Evolutionary conservation across 2,888 invertebrate genomes (phyloP), one percentile per base, ranked within the genome.

Genomic region (Callyntrura guangdongensis): DNA sequence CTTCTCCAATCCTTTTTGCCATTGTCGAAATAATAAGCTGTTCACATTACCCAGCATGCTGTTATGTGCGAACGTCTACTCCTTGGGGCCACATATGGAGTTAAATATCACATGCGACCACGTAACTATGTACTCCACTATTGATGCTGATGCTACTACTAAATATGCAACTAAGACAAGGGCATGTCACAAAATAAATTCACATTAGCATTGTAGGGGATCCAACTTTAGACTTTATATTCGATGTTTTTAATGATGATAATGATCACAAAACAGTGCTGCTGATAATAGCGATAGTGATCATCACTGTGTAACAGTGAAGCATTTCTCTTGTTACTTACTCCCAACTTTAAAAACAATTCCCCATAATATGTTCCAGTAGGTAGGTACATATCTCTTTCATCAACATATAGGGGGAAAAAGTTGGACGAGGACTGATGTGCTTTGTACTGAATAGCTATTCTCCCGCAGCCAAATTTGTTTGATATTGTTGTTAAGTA

Each of bases 41-140:
- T 36, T 53, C 11, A 53, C 9, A 53, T 53, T n/a, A 14, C 53
- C 53, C 53, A 53, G 36, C 53, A 53, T 53, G 9, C 53, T 53
- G n/a, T n/a, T n/a, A n/a, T 36, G 36, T 36, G 36, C 6, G 6
- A 59, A 59, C 17, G 14, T 17, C 17, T 59, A 17, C 6, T 59
- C n/a, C 14, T 59, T 17, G 17, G 1, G 17, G 36, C 36, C 59
- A 4, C 36, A 69, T 85, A 25, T 17, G 27, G 49, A 61, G 77
- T 79, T n/a, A 86, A 81, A 69, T 67, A 81, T 69, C 81, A 87
- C 69, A 87, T 87, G 87, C 81, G 87, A 69, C 64, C 69, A 69
- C 36, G 6, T 6, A 36, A 36, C 6, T 36, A 36, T 36, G 36
- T 36, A 36, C 36, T 36, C 36, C 2, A 36, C 6, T 45, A 36